phyloP scores from a whole-genome alignment of 2,888 invertebrate species.

The Polydrusus cervinus region DNA sequence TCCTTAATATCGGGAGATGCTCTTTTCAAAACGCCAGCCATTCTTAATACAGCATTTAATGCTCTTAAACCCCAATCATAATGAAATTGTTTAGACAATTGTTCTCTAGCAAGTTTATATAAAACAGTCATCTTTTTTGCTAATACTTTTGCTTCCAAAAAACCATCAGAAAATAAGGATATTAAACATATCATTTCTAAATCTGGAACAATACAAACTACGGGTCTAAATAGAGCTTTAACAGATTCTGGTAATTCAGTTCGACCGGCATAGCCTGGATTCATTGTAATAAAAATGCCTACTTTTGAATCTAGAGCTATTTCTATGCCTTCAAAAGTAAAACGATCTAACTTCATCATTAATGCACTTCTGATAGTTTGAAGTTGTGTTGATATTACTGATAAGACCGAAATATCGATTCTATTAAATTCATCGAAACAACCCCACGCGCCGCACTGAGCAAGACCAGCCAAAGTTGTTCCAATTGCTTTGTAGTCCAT shows the following conservation, averaged over 20 bases:
- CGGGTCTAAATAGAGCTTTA: slow-evolving; percentile 92
- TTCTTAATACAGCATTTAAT: slow-evolving; percentile 91
- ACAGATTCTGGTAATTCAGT: slow-evolving; percentile 95
- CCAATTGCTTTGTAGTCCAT: slow-evolving; percentile 92
- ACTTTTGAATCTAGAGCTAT: slow-evolving; percentile 88
- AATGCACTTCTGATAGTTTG: slow-evolving; percentile 92
- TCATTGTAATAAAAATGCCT: slow-evolving; percentile 96
- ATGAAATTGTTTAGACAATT: slow-evolving; percentile 93
- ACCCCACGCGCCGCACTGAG: slow-evolving; percentile 95
- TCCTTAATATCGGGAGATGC: slow-evolving; percentile 87
- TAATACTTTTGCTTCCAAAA: slow-evolving; percentile 89
- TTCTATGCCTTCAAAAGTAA: slow-evolving; percentile 79
- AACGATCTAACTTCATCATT: slow-evolving; percentile 82
- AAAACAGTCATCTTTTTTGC: slow-evolving; percentile 96
- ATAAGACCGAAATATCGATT: slow-evolving; percentile 92
- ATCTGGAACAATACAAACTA: slow-evolving; percentile 94
- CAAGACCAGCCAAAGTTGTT: slow-evolving; percentile 83
- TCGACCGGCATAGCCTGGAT: slow-evolving; percentile 93
- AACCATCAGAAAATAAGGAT: slow-evolving; percentile 94
- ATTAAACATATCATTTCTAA: slow-evolving; percentile 94
- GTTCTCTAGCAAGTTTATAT: slow-evolving; percentile 89
- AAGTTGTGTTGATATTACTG: slow-evolving; percentile 93
- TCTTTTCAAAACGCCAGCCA: slow-evolving; percentile 91
- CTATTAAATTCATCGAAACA: slow-evolving; percentile 97
- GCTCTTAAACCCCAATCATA: slow-evolving; percentile 96